phyloP scores from a whole-genome alignment of 1,140 invertebrate species.

The Paralvinella palmiformis region DNA sequence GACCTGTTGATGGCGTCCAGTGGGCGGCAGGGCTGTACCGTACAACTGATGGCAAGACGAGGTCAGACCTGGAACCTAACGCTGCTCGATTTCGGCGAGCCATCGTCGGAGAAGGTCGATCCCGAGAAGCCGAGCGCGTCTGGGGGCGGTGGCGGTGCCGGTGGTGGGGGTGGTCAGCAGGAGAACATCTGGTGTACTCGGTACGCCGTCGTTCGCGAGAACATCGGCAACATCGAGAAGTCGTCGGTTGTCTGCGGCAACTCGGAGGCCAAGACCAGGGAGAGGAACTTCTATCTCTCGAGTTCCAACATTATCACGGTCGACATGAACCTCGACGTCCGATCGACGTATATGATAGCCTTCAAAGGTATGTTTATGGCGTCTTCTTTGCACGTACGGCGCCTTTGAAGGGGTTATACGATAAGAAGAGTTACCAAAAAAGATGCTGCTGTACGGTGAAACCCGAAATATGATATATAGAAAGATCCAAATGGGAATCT shows the following conservation, averaged over 20 bases:
- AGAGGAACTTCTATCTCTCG: neutral
- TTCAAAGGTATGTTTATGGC: neutral
- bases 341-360: neutral
- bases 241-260: neutral
- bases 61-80: conserved; percentile 6
- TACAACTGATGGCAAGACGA: neutral
- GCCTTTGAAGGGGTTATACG: too few species aligned
- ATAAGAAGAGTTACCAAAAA: too few species aligned
- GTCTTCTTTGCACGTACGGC: neutral
- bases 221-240: neutral
- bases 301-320: neutral
- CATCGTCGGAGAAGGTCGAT: neutral
- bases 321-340: neutral
- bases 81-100: conserved; percentile 1
- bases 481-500: too few species aligned
- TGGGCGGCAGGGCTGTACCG: neutral
- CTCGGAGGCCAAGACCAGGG: neutral
- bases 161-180: neutral
- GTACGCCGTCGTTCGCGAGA: conserved; percentile 6
- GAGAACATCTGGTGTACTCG: neutral
- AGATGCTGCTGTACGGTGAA: too few species aligned
- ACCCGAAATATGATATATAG: too few species aligned
- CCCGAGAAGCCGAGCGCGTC: neutral
- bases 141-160: neutral
- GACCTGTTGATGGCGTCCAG: too few species aligned